Percentiles rank a stretch among this genome's conserved stretches.
These are phyloP conservation scores for Dicaeum eximium DNA, from an alignment of 2,113 vertebrate genomes.

Conservation along the genomic window DNA sequence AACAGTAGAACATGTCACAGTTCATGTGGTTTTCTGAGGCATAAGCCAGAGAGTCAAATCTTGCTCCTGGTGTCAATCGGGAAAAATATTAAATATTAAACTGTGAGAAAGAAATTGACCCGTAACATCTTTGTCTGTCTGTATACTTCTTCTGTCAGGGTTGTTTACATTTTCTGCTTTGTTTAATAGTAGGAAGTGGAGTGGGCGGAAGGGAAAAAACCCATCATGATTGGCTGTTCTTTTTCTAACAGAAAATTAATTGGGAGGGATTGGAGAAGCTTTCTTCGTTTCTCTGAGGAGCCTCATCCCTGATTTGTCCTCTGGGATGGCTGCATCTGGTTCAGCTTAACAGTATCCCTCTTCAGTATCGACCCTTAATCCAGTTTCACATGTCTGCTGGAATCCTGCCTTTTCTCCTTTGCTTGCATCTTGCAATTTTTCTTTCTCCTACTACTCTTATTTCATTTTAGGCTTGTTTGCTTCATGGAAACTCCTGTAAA, in stretches of 20 bases:
- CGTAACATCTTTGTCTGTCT: neutral
- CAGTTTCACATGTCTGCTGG: constrained; percentile 4
- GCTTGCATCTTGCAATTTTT: neutral
- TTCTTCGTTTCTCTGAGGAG: neutral
- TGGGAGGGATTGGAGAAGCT: neutral
- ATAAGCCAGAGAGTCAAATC: neutral
- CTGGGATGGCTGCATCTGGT: constrained; percentile 36
- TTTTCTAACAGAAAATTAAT: neutral
- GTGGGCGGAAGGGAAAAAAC: neutral
- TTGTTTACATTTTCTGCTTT: constrained; percentile 19
- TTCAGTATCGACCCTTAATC: neutral
- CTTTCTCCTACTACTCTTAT: neutral
- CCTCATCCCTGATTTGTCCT: neutral
- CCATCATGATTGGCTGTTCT: neutral
- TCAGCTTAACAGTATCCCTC: neutral
- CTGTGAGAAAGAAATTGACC: neutral
- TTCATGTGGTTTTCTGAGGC: neutral
- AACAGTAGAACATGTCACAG: neutral
- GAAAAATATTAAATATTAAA: neutral
- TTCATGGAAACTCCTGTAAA: neutral
- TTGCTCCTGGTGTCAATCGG: neutral
- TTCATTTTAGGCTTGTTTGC: constrained; percentile 23
- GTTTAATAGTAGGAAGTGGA: neutral
- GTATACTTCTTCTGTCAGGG: neutral
- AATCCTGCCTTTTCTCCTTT: neutral